Percentiles rank a stretch among this genome's conserved stretches.
Evolutionary conservation across 2,113 vertebrate species (phyloP).

Genomic region (Sylvicapra grimmia): DNA sequence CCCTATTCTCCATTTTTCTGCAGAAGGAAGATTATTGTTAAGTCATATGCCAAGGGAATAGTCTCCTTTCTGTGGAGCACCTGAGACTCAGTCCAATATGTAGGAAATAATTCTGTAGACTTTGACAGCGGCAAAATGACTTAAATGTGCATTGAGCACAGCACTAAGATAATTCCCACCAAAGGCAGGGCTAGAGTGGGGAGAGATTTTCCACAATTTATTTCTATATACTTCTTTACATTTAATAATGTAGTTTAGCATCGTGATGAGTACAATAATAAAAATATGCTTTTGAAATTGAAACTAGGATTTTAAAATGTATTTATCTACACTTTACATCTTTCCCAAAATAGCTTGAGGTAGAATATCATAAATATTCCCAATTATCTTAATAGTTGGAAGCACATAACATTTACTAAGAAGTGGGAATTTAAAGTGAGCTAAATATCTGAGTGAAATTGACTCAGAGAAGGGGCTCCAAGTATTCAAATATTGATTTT

Average conservation of each 20-base stretch:
- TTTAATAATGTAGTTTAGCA: not conserved
- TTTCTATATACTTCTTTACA: not conserved
- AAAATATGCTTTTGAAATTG: not conserved
- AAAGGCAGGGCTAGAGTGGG: not conserved
- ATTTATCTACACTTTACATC: constrained; percentile 18
- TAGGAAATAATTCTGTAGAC: not conserved
- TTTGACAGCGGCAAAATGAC: not conserved
- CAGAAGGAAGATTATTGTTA: not conserved
- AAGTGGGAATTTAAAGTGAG: constrained; percentile 48
- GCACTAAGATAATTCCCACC: not conserved
- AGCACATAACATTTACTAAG: constrained; percentile 51
- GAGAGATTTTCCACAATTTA: not conserved
- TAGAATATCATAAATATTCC: constrained; percentile 38
- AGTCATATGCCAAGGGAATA: not conserved
- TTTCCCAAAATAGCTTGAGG: constrained; percentile 51
- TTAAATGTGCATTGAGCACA: not conserved
- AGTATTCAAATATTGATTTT: constrained; percentile 62
- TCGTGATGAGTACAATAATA: not conserved
- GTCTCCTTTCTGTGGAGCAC: not conserved
- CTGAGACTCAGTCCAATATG: not conserved
- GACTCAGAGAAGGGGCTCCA: not conserved
- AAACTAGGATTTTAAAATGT: constrained; percentile 16
- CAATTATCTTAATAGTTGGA: constrained; percentile 42
- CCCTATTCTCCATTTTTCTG: not conserved
- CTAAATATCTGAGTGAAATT: constrained; percentile 53